phyloP scores from a whole-genome alignment of 1,140 invertebrate genomes.

The Drosophila simulans region DNA sequence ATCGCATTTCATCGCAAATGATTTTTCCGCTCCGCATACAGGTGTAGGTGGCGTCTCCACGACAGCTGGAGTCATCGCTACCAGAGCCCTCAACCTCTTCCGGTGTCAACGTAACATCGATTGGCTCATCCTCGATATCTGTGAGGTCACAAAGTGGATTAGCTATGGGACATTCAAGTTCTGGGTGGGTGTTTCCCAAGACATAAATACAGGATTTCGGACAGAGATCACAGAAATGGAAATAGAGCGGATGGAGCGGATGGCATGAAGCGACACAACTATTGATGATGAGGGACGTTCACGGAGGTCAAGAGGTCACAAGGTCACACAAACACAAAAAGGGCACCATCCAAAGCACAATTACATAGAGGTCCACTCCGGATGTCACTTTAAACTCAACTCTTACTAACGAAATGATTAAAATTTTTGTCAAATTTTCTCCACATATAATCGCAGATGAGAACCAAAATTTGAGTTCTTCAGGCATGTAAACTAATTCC shows the following conservation, averaged over 20 bases:
- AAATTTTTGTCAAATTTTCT: no score
- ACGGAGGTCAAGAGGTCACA: constrained; percentile 1
- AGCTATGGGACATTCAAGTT: background rate
- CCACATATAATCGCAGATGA: no score
- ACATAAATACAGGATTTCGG: constrained; percentile 6
- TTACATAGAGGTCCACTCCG: constrained; percentile 1
- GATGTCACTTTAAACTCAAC: background rate
- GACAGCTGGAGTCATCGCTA: constrained; percentile 68
- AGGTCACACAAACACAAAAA: background rate
- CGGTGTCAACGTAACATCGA: no score
- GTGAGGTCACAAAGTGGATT: constrained; percentile 25
- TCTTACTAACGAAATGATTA: background rate
- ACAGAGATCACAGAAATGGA: constrained; percentile 29
- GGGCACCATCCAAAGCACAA: constrained; percentile 1
- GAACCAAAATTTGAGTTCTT: background rate
- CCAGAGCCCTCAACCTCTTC: constrained; percentile 66
- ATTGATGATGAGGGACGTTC: constrained; percentile 13
- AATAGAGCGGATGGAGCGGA: constrained; percentile 6
- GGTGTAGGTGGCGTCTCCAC: constrained; percentile 86
- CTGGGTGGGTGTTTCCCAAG: background rate
- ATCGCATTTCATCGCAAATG: constrained; percentile 86
- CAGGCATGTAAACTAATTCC: no score
- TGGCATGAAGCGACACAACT: background rate
- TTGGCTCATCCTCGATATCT: constrained; percentile 6
- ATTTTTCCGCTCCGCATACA: constrained; percentile 80